These are phyloP conservation scores for Yasuhikotakia modesta DNA, from an alignment of 2,797 vertebrate species.

Conservation along the genomic window DNA sequence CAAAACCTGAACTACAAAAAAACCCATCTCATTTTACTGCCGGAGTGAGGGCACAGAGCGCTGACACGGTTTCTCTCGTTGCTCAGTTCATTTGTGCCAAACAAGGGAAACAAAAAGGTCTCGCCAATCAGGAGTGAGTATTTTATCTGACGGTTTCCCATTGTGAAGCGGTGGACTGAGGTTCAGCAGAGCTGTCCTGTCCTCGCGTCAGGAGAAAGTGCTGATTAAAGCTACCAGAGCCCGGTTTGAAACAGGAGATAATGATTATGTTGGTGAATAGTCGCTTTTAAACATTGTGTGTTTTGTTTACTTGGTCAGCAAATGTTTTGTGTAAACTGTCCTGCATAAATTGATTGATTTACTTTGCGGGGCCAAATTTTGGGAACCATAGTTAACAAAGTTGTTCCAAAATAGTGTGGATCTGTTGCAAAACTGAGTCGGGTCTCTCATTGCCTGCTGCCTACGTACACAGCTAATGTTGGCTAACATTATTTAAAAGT, in stretches of 20 bases:
- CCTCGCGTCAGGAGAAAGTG: slow-evolving; percentile 50
- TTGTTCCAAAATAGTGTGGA: background rate
- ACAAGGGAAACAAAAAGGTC: slow-evolving; percentile 1
- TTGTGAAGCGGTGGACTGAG: slow-evolving; percentile 31
- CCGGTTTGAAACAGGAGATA: slow-evolving; percentile 49
- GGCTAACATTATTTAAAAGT: no score
- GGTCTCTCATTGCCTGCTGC: background rate
- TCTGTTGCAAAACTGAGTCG: background rate
- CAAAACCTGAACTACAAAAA: slow-evolving; percentile 13
- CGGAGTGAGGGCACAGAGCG: background rate
- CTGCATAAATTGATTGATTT: background rate
- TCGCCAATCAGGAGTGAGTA: slow-evolving; percentile 40
- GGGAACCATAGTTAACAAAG: background rate
- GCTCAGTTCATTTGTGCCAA: slow-evolving; percentile 20
- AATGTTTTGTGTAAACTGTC: slow-evolving; percentile 7
- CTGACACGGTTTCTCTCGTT: slow-evolving; percentile 24
- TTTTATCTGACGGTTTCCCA: slow-evolving; percentile 44
- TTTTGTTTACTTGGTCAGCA: slow-evolving; percentile 30
- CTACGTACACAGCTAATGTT: background rate
- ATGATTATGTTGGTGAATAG: slow-evolving; percentile 34
- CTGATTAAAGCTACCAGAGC: slow-evolving; percentile 47
- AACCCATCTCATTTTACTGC: slow-evolving; percentile 1
- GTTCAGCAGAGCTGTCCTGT: slow-evolving; percentile 30
- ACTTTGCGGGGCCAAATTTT: background rate
- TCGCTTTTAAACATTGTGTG: slow-evolving; percentile 35